These are phyloP conservation scores for Tinamus major DNA, from an alignment of 2,797 vertebrate species.

Conservation along the genomic window DNA sequence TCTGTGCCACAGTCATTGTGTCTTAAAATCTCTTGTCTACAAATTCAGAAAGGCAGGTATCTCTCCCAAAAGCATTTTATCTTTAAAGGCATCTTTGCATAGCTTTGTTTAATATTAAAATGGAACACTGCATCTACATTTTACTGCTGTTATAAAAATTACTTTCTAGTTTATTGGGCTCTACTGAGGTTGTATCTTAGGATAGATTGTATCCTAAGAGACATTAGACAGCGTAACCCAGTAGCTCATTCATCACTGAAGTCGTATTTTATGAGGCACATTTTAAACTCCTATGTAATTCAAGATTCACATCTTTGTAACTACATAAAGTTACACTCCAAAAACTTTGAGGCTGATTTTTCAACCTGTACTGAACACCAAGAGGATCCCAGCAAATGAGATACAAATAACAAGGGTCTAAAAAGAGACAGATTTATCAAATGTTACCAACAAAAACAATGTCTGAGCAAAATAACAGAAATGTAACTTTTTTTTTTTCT, in stretches of 20 bases:
- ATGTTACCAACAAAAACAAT: neutral
- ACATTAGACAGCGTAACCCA: neutral
- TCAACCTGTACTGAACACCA: neutral
- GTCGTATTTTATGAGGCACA: neutral
- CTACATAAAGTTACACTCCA: neutral
- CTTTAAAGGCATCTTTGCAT: neutral
- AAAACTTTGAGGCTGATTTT: neutral
- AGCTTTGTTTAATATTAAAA: neutral
- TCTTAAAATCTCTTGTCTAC: neutral
- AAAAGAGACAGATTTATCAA: neutral
- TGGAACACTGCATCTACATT: neutral
- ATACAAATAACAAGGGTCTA: neutral
- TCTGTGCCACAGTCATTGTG: neutral
- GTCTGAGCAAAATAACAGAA: neutral
- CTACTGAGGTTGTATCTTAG: neutral
- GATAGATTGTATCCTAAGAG: neutral
- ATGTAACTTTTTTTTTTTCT: conserved; percentile 23
- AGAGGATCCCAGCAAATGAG: neutral
- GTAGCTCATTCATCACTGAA: neutral
- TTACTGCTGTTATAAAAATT: neutral
- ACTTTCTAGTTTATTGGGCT: neutral
- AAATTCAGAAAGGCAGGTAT: neutral
- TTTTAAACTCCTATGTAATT: neutral
- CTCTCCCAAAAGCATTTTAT: neutral
- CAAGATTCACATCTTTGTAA: neutral